phyloP scores from a whole-genome alignment of 2,113 vertebrate species.

The Phrynosoma blainvillii region DNA sequence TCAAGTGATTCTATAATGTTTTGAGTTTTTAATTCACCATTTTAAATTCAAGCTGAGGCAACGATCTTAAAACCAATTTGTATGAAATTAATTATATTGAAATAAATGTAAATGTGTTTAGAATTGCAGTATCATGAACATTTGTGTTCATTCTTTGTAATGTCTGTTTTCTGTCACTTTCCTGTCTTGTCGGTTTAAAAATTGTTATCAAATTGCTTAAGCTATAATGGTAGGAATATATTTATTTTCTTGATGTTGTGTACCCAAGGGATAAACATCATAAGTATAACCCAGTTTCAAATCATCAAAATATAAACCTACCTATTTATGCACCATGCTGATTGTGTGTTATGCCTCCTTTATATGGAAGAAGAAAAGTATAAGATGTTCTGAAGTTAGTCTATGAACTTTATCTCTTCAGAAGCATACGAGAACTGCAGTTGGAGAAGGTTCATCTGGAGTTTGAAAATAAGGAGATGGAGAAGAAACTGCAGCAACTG shows the following conservation, averaged over 20 bases:
- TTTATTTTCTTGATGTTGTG: not conserved
- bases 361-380: not conserved
- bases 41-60: not conserved
- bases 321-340: not conserved
- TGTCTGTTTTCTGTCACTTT: not conserved
- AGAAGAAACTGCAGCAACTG: conserved; percentile 84
- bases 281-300: not conserved
- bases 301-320: not conserved
- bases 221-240: not conserved
- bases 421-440: conserved; percentile 81
- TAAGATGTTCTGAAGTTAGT: not conserved
- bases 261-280: not conserved
- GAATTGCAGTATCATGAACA: not conserved
- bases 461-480: conserved; percentile 83
- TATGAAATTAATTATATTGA: conserved; percentile 5
- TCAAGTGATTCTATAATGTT: conserved; percentile 27
- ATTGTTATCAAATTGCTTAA: not conserved
- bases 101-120: not conserved
- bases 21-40: conserved; percentile 5
- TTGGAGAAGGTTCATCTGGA: conserved; percentile 82
- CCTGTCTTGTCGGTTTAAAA: not conserved
- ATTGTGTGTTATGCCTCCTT: not conserved
- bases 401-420: conserved; percentile 57
- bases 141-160: not conserved
- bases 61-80: not conserved